phyloP scores from a whole-genome alignment of 2,113 vertebrate genomes.

The Festucalex cinctus region DNA sequence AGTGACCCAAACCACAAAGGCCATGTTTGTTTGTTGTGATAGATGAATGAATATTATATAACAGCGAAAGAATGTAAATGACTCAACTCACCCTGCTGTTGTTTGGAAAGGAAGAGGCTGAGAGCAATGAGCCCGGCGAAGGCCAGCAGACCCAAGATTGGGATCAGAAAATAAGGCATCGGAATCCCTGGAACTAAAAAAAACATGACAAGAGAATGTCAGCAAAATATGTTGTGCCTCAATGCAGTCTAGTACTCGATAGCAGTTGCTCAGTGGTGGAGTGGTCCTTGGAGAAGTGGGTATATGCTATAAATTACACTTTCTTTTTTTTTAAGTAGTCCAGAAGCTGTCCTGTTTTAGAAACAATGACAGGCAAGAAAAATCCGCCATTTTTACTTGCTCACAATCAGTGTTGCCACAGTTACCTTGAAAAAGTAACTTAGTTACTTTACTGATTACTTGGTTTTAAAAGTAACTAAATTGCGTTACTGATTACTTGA shows the following conservation, averaged over 20 bases:
- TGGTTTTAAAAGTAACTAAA: too few species aligned
- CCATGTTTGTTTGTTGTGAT: not conserved
- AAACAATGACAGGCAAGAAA: too few species aligned
- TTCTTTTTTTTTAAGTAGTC: too few species aligned
- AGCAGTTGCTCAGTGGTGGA: not conserved
- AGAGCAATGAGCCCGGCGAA: slow-evolving; percentile 28
- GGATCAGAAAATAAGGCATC: slow-evolving; percentile 34
- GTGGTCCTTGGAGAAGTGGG: too few species aligned
- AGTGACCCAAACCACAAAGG: too few species aligned
- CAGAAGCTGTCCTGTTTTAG: too few species aligned
- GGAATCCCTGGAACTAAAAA: slow-evolving; percentile 16
- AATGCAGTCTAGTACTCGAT: not conserved
- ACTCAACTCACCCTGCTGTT: slow-evolving; percentile 27
- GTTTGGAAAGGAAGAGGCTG: slow-evolving; percentile 41
- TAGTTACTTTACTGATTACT: too few species aligned
- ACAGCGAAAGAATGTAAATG: not conserved
- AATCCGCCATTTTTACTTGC: too few species aligned
- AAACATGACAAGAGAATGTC: slow-evolving; percentile 4
- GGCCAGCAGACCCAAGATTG: slow-evolving; percentile 12
- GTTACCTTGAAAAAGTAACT: too few species aligned
- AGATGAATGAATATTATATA: not conserved
- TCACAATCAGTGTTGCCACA: too few species aligned
- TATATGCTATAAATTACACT: too few species aligned
- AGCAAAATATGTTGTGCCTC: not conserved
- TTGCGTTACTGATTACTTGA: too few species aligned